Base-by-base conservation (phyloP, 1,140 invertebrate genomes). In the Thaumetopoea pityocampa region DNA sequence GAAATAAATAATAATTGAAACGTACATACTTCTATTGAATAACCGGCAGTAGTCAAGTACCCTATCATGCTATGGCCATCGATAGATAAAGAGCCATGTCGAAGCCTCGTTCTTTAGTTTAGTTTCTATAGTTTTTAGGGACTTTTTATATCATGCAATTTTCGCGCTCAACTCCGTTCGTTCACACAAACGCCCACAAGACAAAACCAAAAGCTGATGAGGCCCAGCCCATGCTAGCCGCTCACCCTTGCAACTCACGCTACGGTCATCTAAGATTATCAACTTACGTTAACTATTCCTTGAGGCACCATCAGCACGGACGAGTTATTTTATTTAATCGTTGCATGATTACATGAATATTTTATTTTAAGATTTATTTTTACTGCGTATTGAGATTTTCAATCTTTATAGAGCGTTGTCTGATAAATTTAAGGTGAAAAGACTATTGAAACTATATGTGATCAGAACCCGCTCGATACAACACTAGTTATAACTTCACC, bases 121-220 rank as follows among this genome's bases (percentile, higher is more conserved):
- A 33, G 23, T 14, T 51, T 43, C 49, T 49, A 38, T 53, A 48
- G 57, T 41, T 51, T 51, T 57, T 52, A 57, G 43, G 52, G 51
- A 52, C 43, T 44, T 47, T 58, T 38, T 37, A 55, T 28, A 48
- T 59, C 40, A 57, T 66, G 62, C 62, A 62, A 38, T 51, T 5
- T 23, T 35, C 26, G 34, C 32, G 35, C 29, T 33, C 16, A 24
- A 46, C 11, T 32, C n/a, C 16, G 36, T 50, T 48, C 29, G 32
- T 55, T 35, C 54, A 65, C 56, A 63, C 59, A 68, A 61, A 66
- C 55, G 55, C 64, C 63, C 60, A 64, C 60, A 65, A 63, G 33
- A 64, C 61, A 67, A 66, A 69, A 77, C 70, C 72, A 80, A 80
- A 79, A 80, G 76, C 76, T 68, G 65, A 65, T 65, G 67, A 62